A percentile compares a stretch with the other conserved stretches of the same genome.
phyloP scores from a whole-genome alignment of 2,113 vertebrate species.

The Anhinga rufa region DNA sequence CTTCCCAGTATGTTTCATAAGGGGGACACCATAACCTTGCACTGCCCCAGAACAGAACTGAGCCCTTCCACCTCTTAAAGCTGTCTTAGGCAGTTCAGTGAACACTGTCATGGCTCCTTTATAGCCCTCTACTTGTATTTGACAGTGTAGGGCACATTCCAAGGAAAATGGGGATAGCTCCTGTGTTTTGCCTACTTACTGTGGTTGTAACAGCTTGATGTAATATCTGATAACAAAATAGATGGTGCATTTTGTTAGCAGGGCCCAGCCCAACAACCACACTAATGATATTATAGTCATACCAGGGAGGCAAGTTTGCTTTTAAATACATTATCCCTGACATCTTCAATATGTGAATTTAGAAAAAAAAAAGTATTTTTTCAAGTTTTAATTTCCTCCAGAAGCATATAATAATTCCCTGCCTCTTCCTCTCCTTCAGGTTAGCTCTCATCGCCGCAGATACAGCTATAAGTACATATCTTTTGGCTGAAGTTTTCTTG shows the following conservation, averaged over 20 bases:
- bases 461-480: not conserved
- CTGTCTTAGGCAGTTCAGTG: not conserved
- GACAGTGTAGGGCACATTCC: not conserved
- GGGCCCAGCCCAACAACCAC: not conserved
- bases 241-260: not conserved
- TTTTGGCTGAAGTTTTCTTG: not conserved
- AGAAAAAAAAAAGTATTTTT: not conserved
- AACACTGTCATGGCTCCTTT: not conserved
- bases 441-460: not conserved
- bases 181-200: not conserved
- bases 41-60: not conserved
- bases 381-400: not conserved
- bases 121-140: not conserved
- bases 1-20: not conserved
- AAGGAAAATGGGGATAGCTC: not conserved
- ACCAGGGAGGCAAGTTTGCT: not conserved
- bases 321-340: not conserved
- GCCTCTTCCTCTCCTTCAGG: not conserved
- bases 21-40: not conserved
- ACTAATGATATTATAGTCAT: accelerated
- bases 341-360: not conserved
- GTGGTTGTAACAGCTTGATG: not conserved
- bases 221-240: not conserved
- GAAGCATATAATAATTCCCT: not conserved
- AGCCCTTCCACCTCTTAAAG: not conserved